phyloP scores from a whole-genome alignment of 2,888 invertebrate genomes.

The Dusona sp. region DNA sequence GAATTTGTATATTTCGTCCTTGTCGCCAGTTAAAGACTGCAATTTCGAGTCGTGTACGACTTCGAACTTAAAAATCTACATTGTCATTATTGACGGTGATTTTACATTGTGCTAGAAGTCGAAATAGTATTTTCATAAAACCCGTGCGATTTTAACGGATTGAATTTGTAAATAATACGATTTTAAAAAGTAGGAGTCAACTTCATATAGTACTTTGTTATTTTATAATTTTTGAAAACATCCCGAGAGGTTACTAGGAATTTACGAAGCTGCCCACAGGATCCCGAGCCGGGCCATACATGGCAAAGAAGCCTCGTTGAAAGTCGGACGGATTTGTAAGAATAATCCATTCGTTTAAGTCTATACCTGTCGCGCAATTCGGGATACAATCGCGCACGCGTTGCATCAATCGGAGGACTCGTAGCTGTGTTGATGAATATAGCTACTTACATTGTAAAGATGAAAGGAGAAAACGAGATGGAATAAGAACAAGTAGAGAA shows the following conservation, averaged over 20 bases:
- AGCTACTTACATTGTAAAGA: slow-evolving; percentile 11
- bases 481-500: background rate
- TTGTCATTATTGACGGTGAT: background rate
- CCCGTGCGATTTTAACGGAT: too few relatives aligned
- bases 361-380: background rate
- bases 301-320: background rate
- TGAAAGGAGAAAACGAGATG: background rate
- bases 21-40: background rate
- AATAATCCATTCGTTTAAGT: background rate
- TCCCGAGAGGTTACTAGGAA: background rate
- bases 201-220: background rate
- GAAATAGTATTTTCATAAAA: too few relatives aligned
- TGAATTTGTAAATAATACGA: background rate
- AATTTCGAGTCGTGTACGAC: background rate
- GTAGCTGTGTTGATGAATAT: slow-evolving; percentile 9
- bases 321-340: background rate
- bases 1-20: background rate
- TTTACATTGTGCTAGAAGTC: too few relatives aligned
- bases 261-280: background rate
- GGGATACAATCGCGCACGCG: background rate
- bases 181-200: background rate
- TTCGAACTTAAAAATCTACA: background rate
- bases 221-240: background rate
- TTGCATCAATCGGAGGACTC: background rate
- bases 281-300: background rate